Conservation (phyloP, 53 echinoderm and acorn worm species). For the Henricia sp. region DNA sequence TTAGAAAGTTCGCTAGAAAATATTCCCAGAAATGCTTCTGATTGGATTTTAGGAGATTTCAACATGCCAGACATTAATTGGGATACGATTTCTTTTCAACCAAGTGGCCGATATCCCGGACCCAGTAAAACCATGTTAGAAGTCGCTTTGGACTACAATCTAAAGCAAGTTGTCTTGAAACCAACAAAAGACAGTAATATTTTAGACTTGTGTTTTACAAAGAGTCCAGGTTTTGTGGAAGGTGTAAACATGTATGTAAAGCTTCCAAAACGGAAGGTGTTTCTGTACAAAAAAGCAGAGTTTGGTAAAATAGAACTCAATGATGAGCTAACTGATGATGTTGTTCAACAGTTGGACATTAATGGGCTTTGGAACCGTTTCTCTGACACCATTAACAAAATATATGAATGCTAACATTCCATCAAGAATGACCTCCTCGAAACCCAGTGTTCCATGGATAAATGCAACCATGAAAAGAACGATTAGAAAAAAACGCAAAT, state of each 20-base stretch:
- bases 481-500: neutral
- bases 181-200: slow-evolving; percentile 48
- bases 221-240: slow-evolving; percentile 13
- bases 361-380: no score
- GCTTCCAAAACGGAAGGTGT: neutral
- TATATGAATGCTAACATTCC: neutral
- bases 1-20: neutral
- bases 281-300: neutral
- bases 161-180: slow-evolving; percentile 14
- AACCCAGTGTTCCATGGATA: no score
- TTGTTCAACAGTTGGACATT: neutral
- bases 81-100: neutral
- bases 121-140: slow-evolving; percentile 45
- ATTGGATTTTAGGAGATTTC: slow-evolving; percentile 58
- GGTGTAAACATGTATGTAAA: neutral
- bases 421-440: no score
- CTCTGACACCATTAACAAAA: neutral
- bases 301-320: neutral
- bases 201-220: slow-evolving; percentile 34
- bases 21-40: neutral
- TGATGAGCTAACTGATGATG: neutral
- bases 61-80: slow-evolving; percentile 45
- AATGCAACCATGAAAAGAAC: no score
- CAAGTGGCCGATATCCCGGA: slow-evolving; percentile 12
- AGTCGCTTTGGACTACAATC: slow-evolving; percentile 16